A percentile compares a stretch with the other conserved stretches of the same genome.
Evolutionary conservation across 1,140 invertebrate species (phyloP).

Genomic region (Varroa destructor): DNA sequence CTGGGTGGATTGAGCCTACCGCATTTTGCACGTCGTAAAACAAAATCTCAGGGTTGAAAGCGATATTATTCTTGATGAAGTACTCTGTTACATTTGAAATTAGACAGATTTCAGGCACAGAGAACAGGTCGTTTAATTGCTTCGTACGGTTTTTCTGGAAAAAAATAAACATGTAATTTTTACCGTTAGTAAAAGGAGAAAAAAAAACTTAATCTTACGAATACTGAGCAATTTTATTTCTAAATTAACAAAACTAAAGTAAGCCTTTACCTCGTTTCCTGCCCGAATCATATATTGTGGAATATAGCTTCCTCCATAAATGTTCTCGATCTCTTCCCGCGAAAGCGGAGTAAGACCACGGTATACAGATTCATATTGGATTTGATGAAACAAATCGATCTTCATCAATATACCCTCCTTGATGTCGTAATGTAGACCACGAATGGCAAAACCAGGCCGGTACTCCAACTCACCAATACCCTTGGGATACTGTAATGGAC

Average conservation of each 20-base stretch:
- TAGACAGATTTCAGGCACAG: constrained; percentile 84
- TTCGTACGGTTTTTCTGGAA: constrained; percentile 65
- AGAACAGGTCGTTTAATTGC: constrained; percentile 90
- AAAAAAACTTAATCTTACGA: too few relatives aligned
- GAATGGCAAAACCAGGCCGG: constrained; percentile 72
- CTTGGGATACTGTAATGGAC: constrained; percentile 65
- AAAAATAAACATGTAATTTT: constrained; percentile 29
- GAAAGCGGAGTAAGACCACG: constrained; percentile 58
- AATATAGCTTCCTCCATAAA: constrained; percentile 59
- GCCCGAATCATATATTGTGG: constrained; percentile 42
- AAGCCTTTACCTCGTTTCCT: constrained; percentile 36
- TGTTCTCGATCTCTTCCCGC: constrained; percentile 65
- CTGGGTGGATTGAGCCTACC: constrained; percentile 70
- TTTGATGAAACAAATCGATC: constrained; percentile 88
- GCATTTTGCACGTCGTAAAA: constrained; percentile 89
- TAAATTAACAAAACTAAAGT: too few relatives aligned
- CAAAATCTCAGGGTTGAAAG: constrained; percentile 86
- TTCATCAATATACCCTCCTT: constrained; percentile 87
- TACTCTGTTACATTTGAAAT: constrained; percentile 84
- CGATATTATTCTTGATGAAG: constrained; percentile 72
- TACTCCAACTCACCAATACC: constrained; percentile 68
- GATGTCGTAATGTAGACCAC: constrained; percentile 90
- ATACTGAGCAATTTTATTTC: too few relatives aligned
- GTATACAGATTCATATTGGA: constrained; percentile 88
- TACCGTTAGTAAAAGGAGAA: too few relatives aligned